Conservation (phyloP, 2,113 vertebrate species). For the Micronisus gabar region DNA sequence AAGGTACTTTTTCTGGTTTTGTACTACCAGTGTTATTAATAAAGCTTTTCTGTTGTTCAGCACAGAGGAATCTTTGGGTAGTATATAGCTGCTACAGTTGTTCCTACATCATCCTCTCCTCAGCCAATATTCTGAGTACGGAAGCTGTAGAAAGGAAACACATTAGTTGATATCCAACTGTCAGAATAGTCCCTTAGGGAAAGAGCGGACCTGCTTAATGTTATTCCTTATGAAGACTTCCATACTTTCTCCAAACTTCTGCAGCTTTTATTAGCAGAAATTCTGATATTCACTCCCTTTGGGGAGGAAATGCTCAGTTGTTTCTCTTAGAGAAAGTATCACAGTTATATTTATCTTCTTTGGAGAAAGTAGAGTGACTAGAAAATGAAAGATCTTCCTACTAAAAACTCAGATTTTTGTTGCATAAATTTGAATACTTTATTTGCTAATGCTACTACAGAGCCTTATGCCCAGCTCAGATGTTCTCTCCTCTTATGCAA, state of each 20-base stretch:
- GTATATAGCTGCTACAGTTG: not conserved
- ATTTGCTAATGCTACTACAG: constrained; percentile 26
- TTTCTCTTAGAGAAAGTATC: constrained; percentile 12
- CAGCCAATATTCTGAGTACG: not conserved
- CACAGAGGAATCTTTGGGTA: not conserved
- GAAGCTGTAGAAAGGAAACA: not conserved
- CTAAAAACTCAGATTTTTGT: not conserved
- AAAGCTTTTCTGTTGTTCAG: not conserved
- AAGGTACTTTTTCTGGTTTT: not conserved
- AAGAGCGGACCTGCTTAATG: not conserved
- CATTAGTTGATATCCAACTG: not conserved
- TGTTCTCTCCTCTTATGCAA: not conserved
- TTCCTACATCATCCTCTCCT: not conserved
- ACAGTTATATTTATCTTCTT: not conserved
- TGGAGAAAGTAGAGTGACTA: not conserved
- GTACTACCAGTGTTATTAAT: not conserved
- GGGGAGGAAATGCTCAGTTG: not conserved
- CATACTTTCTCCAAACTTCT: not conserved
- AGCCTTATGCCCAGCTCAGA: not conserved
- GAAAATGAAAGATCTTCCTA: constrained; percentile 9
- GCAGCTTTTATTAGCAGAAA: constrained; percentile 9
- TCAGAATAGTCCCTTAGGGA: not conserved
- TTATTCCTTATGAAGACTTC: not conserved
- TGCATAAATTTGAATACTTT: constrained; percentile 37
- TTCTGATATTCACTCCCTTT: not conserved